These are phyloP conservation scores for Zeuzera pyrina DNA, from an alignment of 2,888 invertebrate species.

Conservation along the genomic window DNA sequence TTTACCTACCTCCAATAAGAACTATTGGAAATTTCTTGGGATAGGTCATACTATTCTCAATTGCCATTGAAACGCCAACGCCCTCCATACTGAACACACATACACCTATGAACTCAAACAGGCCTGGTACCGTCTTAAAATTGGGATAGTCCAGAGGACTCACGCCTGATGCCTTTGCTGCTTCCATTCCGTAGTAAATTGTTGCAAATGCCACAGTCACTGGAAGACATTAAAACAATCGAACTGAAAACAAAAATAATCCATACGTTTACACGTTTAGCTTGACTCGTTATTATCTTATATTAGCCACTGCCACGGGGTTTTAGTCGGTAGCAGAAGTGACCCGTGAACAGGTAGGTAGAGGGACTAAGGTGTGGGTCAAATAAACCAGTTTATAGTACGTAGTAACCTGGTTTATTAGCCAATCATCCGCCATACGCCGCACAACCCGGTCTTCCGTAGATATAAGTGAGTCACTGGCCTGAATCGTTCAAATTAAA, in stretches of 20 bases:
- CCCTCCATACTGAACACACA: constrained; percentile 67
- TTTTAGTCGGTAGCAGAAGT: too few species aligned
- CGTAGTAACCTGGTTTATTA: too few species aligned
- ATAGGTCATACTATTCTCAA: constrained; percentile 38
- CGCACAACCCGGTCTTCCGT: too few species aligned
- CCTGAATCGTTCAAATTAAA: too few species aligned
- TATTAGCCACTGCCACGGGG: too few species aligned
- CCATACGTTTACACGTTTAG: background rate
- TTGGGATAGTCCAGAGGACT: constrained; percentile 17
- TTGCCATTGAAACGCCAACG: constrained; percentile 29
- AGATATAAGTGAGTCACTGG: too few species aligned
- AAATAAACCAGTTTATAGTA: too few species aligned
- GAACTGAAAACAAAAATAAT: background rate
- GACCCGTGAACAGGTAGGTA: too few species aligned
- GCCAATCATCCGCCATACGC: too few species aligned
- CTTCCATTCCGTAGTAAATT: constrained; percentile 24
- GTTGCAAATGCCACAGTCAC: constrained; percentile 25
- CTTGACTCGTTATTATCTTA: background rate
- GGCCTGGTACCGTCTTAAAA: constrained; percentile 18
- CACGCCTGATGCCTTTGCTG: background rate
- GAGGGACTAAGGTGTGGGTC: background rate
- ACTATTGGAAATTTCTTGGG: constrained; percentile 31
- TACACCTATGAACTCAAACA: constrained; percentile 55
- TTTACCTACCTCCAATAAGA: constrained; percentile 24
- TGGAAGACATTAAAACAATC: constrained; percentile 13